A percentile compares a stretch with the other conserved stretches of the same genome.
These are phyloP conservation scores for Nymphalis c-album DNA, from an alignment of 2,888 invertebrate species.

Conservation along the genomic window DNA sequence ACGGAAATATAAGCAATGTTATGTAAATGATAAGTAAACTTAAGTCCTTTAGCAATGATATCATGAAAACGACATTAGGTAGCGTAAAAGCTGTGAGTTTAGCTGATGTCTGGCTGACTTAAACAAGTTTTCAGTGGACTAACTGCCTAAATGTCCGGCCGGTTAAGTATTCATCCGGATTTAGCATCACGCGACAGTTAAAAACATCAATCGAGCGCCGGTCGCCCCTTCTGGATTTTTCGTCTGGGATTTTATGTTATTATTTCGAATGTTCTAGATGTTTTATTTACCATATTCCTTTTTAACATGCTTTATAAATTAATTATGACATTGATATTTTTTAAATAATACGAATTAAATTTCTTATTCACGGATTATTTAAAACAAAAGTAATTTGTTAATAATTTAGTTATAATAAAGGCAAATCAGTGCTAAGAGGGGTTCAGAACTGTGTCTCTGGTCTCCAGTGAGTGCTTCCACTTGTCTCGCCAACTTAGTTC, in stretches of 20 bases:
- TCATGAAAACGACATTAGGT: no score
- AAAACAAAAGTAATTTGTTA: slow-evolving; percentile 9
- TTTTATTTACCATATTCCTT: neutral
- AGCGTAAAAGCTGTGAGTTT: no score
- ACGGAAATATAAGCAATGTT: no score
- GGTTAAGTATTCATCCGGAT: slow-evolving; percentile 66
- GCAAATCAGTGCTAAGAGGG: slow-evolving; percentile 32
- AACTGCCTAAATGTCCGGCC: slow-evolving; percentile 47
- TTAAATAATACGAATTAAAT: neutral
- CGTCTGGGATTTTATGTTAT: slow-evolving; percentile 10
- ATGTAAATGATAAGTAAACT: no score
- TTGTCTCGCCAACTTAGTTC: slow-evolving; percentile 56
- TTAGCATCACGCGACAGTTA: slow-evolving; percentile 57
- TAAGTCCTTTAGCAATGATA: no score
- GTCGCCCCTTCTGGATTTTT: slow-evolving; percentile 15
- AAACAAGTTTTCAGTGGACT: slow-evolving; percentile 6
- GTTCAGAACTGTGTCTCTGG: slow-evolving; percentile 32
- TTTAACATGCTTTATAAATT: neutral
- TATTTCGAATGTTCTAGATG: slow-evolving; percentile 1
- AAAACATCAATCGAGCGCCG: slow-evolving; percentile 61
- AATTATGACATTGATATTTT: neutral
- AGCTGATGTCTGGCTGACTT: neutral
- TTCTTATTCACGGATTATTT: neutral
- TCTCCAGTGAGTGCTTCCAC: slow-evolving; percentile 53
- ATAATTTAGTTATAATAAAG: slow-evolving; percentile 35